A percentile compares a stretch with the other conserved stretches of the same genome.
These are phyloP conservation scores for Zelostemma sp. DNA, from an alignment of 1,140 invertebrate species.

Conservation along the genomic window DNA sequence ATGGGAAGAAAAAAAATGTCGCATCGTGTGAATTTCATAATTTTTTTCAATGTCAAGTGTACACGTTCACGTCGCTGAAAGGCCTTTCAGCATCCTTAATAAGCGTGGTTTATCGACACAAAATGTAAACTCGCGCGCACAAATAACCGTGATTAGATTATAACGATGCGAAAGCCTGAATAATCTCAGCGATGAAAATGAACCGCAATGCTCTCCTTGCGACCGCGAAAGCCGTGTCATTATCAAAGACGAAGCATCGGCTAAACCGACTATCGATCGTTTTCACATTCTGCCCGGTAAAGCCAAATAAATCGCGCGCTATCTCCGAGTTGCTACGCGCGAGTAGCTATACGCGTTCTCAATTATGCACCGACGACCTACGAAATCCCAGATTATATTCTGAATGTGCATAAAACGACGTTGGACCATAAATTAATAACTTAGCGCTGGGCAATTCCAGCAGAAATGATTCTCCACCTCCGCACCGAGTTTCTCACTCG, in stretches of 20 bases:
- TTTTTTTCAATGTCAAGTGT: too few species aligned
- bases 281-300: slow-evolving; percentile 45
- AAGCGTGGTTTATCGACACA: background rate
- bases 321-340: slow-evolving; percentile 38
- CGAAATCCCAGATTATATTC: slow-evolving; percentile 51
- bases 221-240: slow-evolving; percentile 32
- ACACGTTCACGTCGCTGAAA: too few species aligned
- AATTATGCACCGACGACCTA: slow-evolving; percentile 44
- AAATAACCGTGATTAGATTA: slow-evolving; percentile 33
- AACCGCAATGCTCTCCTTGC: slow-evolving; percentile 41
- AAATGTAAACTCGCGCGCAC: slow-evolving; percentile 21
- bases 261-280: slow-evolving; percentile 50
- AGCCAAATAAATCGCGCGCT: slow-evolving; percentile 51
- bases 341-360: slow-evolving; percentile 31
- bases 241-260: slow-evolving; percentile 45
- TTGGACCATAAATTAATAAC: slow-evolving; percentile 51
- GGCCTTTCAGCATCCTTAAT: background rate
- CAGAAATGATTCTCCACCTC: slow-evolving; percentile 37
- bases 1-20: too few species aligned
- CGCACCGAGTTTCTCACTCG: slow-evolving; percentile 9
- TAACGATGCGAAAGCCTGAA: slow-evolving; percentile 17
- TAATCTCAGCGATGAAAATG: slow-evolving; percentile 30
- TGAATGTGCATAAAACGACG: slow-evolving; percentile 38
- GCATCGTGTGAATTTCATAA: too few species aligned
- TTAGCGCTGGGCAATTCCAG: slow-evolving; percentile 39